Percentiles rank a stretch among this genome's conserved stretches.
phyloP scores from a whole-genome alignment of 2,888 invertebrate species.

The Abscondita cerata region DNA sequence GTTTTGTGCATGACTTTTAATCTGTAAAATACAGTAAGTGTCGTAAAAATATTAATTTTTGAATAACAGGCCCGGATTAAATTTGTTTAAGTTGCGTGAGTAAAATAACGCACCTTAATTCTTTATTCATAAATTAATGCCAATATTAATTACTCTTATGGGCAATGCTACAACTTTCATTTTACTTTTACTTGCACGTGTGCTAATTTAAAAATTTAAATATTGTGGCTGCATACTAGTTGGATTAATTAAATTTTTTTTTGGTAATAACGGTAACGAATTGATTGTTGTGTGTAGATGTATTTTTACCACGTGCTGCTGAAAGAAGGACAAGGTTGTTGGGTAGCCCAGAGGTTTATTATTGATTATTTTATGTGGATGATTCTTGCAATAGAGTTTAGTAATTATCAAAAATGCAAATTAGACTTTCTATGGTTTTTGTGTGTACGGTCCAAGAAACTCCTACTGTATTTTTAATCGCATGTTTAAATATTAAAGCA shows the following conservation, averaged over 20 bases:
- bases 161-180: conserved; percentile 20
- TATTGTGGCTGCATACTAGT: neutral
- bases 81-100: neutral
- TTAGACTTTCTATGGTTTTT: neutral
- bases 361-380: too few species aligned
- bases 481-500: neutral
- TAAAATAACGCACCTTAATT: too few species aligned
- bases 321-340: conserved; percentile 24
- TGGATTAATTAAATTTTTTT: neutral
- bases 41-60: conserved; percentile 33
- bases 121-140: too few species aligned
- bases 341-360: neutral
- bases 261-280: neutral
- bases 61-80: neutral
- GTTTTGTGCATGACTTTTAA: conserved; percentile 53
- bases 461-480: neutral
- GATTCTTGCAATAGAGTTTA: too few species aligned
- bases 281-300: neutral
- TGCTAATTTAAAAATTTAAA: conserved; percentile 14
- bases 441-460: neutral
- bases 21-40: conserved; percentile 50
- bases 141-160: neutral
- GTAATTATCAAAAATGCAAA: neutral
- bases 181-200: conserved; percentile 28
- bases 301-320: conserved; percentile 16